phyloP scores from a whole-genome alignment of 2,797 vertebrate species.

The Clarias pachynema region DNA sequence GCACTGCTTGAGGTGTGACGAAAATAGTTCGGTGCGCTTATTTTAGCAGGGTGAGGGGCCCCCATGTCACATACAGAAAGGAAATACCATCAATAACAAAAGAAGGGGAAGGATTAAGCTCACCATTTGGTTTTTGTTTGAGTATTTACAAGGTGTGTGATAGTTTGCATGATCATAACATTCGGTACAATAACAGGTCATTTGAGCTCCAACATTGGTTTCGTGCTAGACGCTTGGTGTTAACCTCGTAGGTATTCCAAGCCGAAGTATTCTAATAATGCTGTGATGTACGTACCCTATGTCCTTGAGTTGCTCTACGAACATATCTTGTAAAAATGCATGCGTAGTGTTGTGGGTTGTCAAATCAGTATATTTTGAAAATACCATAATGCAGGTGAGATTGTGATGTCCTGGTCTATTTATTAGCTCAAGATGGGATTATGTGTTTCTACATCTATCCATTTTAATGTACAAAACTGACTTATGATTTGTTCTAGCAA shows the following conservation, averaged over 20 bases:
- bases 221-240: background rate
- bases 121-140: background rate
- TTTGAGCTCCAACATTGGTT: conserved; percentile 2
- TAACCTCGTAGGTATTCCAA: background rate
- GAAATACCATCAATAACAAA: conserved; percentile 21
- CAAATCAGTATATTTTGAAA: conserved; percentile 10
- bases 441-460: background rate
- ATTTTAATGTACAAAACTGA: background rate
- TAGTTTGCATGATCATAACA: conserved; percentile 24
- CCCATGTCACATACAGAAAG: conserved; percentile 9
- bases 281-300: background rate
- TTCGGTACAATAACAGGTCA: conserved; percentile 10
- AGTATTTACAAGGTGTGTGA: conserved; percentile 5
- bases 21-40: conserved; percentile 24
- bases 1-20: conserved; percentile 7
- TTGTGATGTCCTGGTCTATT: background rate
- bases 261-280: background rate
- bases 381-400: background rate
- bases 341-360: background rate
- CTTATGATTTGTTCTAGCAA: background rate
- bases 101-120: conserved; percentile 9
- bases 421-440: background rate
- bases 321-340: background rate
- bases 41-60: conserved; percentile 21
- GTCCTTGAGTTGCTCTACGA: conserved; percentile 7